Evolutionary conservation across 2,797 vertebrate genomes (phyloP), one percentile per base, ranked within the genome.

Genomic region (Gallinago nigripennis): DNA sequence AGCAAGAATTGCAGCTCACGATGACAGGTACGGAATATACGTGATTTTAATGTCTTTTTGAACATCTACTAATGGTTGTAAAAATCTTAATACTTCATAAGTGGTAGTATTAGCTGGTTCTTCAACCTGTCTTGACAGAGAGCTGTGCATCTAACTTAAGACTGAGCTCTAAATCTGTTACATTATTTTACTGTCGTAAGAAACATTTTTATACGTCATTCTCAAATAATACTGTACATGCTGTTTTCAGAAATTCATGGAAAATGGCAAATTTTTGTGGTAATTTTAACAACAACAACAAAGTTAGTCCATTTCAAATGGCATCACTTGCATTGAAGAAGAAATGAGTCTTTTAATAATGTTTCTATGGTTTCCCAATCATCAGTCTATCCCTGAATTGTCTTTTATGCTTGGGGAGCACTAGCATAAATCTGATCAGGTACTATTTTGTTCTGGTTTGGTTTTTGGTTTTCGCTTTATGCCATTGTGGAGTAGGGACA

Each of bases 1-100:
- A 93, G 98, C 99, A 97, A 98, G 99, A 97, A 99, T 99, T 94
- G 98, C 98, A 37, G 98, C 99, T 63, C 99, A 99, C 37, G 99
- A 99, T 27, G 99, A 99, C 98, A 99, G 99, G 99, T 99, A 97
- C 6, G 83, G 79, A 96, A 94, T 85, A 53, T 56, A 43, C 2
- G 8, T 78, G 15, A 11, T 43, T 91, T 76, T 73, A 10, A 84
- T 92, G 23, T 64, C 8, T 61, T 39, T 56, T 71, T 69, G 45
- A 75, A 12, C 5, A 23, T 19, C 16, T 78, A 43, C 11, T 63
- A 65, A 25, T 16, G 6, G 8, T 53, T 72, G 18, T 71, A 19
- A 61, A 72, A 72, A 58, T 48, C 45, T 91, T 71, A 54, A 12
- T 60, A 25, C 24, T 90, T 95, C 3, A 6, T 51, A 37, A 79